Evolutionary conservation across 2,113 vertebrate species (phyloP).

Genomic region (Tyto alba): DNA sequence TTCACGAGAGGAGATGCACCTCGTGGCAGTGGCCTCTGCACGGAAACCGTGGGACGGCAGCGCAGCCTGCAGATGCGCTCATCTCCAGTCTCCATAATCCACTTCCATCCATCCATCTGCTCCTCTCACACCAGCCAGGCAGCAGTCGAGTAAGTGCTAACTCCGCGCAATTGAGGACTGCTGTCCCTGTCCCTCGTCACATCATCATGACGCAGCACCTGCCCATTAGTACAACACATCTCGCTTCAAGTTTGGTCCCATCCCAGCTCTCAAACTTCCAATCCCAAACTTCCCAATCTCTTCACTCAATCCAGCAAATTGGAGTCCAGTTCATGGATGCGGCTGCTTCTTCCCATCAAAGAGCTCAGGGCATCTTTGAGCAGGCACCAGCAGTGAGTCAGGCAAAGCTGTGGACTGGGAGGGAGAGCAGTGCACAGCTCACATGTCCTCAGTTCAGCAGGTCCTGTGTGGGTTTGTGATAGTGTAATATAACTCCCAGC

Average conservation of each 20-base stretch:
- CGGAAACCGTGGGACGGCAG: background rate
- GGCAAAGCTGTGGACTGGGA: background rate
- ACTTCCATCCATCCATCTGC: background rate
- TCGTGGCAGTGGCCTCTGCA: background rate
- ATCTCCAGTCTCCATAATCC: background rate
- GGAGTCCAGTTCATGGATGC: background rate
- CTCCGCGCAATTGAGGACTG: accelerated
- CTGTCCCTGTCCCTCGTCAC: accelerated
- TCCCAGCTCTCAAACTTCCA: background rate
- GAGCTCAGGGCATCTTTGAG: background rate
- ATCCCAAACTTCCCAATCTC: background rate
- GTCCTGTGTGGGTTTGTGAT: background rate
- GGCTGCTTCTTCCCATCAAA: background rate
- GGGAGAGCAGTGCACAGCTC: background rate
- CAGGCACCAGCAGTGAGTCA: accelerated
- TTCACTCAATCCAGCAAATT: background rate
- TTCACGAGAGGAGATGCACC: accelerated
- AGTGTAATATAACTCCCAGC: background rate
- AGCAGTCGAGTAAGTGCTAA: background rate
- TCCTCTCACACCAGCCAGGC: background rate
- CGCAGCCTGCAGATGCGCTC: background rate
- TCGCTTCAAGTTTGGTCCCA: background rate
- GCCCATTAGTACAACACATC: background rate
- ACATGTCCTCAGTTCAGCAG: background rate
- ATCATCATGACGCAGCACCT: background rate